Percentiles rank a stretch among this genome's conserved stretches.
Conservation (phyloP, 2,797 vertebrate genomes). For the Thamnophis elegans region DNA sequence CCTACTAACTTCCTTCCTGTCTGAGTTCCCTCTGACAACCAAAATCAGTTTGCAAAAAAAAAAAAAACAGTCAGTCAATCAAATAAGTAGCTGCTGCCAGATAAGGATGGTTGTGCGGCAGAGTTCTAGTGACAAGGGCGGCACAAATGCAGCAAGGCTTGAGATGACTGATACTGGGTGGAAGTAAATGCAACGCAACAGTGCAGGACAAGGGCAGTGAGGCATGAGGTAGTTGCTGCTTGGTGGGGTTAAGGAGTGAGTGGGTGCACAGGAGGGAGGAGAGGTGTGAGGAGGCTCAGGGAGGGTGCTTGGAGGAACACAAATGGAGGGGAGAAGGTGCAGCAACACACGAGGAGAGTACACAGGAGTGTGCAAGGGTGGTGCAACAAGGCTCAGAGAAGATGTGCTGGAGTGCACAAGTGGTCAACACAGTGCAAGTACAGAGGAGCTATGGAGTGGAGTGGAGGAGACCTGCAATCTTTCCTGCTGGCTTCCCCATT, state of each 20-base stretch:
- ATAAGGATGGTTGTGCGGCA: background rate
- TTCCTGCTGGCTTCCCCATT: background rate
- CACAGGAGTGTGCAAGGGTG: background rate
- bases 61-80: background rate
- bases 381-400: background rate
- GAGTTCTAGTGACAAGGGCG: background rate
- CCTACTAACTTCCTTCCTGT: background rate
- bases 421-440: background rate
- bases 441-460: background rate
- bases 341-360: background rate
- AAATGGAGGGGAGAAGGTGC: background rate
- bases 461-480: background rate
- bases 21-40: background rate
- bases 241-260: background rate
- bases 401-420: background rate
- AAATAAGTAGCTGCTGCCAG: background rate
- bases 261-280: background rate
- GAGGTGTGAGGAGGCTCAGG: background rate
- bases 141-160: background rate
- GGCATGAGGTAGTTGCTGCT: background rate
- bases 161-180: background rate
- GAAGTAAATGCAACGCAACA: background rate
- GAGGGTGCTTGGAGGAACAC: background rate
- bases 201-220: background rate
- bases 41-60: background rate